These are phyloP conservation scores for Philantomba maxwellii DNA, from an alignment of 2,113 vertebrate species.

Conservation along the genomic window DNA sequence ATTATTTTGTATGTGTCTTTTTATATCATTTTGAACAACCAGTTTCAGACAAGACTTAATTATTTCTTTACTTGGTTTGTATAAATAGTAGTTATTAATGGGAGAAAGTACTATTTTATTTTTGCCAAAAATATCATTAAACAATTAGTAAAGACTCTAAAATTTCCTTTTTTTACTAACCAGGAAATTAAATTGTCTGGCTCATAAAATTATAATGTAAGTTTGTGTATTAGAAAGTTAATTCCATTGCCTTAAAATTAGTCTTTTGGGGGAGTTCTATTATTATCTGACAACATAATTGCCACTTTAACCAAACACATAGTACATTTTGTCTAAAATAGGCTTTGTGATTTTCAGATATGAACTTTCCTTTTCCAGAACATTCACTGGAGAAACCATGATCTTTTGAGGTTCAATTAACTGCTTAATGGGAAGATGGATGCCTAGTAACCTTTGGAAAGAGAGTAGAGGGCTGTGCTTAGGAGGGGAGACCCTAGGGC, in stretches of 20 bases:
- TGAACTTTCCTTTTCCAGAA: not conserved
- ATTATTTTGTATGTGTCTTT: not conserved
- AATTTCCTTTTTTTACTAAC: not conserved
- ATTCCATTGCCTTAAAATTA: conserved; percentile 28
- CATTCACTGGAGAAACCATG: not conserved
- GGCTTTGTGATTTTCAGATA: conserved; percentile 6
- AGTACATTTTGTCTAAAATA: not conserved
- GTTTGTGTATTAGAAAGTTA: conserved; percentile 39
- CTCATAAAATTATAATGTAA: conserved; percentile 41
- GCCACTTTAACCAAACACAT: not conserved
- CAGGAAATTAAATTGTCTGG: not conserved
- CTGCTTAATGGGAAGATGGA: not conserved
- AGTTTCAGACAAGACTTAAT: not conserved
- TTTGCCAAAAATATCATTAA: conserved; percentile 29
- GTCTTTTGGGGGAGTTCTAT: not conserved
- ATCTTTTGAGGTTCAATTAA: not conserved
- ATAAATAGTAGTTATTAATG: not conserved
- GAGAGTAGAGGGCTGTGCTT: not conserved
- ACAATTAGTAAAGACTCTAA: conserved; percentile 34
- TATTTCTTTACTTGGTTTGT: conserved; percentile 2
- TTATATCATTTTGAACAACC: not conserved
- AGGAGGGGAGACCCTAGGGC: not conserved
- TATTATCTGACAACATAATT: conserved; percentile 49
- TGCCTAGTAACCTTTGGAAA: not conserved
- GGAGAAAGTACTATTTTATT: not conserved